phyloP scores from a whole-genome alignment of 2,797 vertebrate species.

The Columba guinea region DNA sequence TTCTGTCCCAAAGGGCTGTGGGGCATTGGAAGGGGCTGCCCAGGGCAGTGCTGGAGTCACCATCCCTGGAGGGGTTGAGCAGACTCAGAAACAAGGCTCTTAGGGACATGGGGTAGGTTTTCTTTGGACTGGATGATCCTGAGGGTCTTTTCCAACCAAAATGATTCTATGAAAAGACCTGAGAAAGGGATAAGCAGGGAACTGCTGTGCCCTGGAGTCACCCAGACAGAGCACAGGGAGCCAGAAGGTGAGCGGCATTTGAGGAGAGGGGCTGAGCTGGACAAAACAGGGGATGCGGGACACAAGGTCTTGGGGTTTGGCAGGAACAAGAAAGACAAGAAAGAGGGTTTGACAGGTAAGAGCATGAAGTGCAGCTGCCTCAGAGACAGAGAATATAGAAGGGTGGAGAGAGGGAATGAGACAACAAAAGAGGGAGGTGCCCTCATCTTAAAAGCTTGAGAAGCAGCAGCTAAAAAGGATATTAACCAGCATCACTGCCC shows the following conservation, averaged over 20 bases:
- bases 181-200: neutral
- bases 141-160: too few species aligned
- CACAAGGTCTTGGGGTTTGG: neutral
- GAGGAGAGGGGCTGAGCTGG: neutral
- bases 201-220: neutral
- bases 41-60: too few species aligned
- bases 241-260: neutral
- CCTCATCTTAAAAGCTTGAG: neutral
- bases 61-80: too few species aligned
- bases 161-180: neutral
- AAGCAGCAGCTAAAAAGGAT: neutral
- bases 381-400: neutral
- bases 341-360: neutral
- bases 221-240: rapidly evolving
- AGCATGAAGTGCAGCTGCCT: neutral
- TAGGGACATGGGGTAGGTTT: too few species aligned
- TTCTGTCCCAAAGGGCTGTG: too few species aligned
- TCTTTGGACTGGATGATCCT: too few species aligned
- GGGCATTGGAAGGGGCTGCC: too few species aligned
- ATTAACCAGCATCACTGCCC: neutral
- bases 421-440: neutral
- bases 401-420: neutral
- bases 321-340: neutral
- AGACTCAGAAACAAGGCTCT: too few species aligned
- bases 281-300: neutral